Evolutionary conservation across 2,113 vertebrate species (phyloP), one percentile per base, ranked within the genome.

Genomic region (Lepus americanus): DNA sequence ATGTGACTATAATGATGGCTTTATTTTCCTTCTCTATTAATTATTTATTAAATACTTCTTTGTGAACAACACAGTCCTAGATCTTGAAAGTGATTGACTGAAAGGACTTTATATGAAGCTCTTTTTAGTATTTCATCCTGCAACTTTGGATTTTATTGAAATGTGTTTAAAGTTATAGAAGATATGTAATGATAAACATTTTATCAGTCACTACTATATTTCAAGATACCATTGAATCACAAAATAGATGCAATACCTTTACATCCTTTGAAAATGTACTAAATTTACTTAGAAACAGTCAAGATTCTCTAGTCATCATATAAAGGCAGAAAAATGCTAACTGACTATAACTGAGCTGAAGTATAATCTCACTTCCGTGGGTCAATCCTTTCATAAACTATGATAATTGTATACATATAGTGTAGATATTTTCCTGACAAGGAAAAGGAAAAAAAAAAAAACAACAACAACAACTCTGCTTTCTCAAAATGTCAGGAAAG

Each of bases 31-130:
- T n/a, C 27, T 49, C 27, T 69, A 59, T 78, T 89, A 51, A 95
- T 96, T 95, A 93, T 90, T 96, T 86, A 96, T 82, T 92, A 94
- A 97, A 80, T 64, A 69, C 49, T 23, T 94, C 82, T 80, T 74
- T 90, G 85, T 92, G 89, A 80, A 27, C 51, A 80, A 67, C 25
- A 8, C 67, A 61, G 74, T 59, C 86, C 73, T 63, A n/a, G 29
- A 9, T 86, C 49, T 92, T 76, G 66, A 96, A 61, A 67, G 76
- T 59, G 82, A 82, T 4, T 85, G 63, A 94, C 70, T 22, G 19
- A 49, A 49, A 73, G 49, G 25, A 33, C 27, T 7, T 1, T 36
- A 22, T 3, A 7, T 3, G 6, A 19, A 20, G 12, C 70, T 9
- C 53, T 10, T 20, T 13, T 10, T 31, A 59, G 31, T 64, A 67